Evolutionary conservation across 1,140 invertebrate species (phyloP).

Genomic region (Eufriesea mexicana): DNA sequence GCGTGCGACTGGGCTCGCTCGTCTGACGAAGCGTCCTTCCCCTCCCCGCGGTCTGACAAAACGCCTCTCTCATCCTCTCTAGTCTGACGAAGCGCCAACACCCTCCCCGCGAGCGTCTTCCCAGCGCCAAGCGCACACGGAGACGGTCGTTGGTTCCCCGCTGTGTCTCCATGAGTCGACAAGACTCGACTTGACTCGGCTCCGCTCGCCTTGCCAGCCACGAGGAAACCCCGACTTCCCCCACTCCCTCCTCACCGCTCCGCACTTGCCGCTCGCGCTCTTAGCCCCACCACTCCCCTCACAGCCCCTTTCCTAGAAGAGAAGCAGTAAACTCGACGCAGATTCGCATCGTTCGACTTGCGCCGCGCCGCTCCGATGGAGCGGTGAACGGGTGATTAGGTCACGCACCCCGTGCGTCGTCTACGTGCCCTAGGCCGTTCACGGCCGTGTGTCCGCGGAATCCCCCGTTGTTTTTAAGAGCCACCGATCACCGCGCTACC

Average conservation of each 20-base stretch:
- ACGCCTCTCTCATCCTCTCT: not conserved
- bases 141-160: constrained; percentile 36
- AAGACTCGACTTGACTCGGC: constrained; percentile 3
- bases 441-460: constrained; percentile 76
- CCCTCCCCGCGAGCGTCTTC: constrained; percentile 33
- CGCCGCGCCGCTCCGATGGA: constrained; percentile 50
- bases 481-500: constrained; percentile 19
- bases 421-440: constrained; percentile 79
- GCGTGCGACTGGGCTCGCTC: constrained; percentile 59
- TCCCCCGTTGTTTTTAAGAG: constrained; percentile 59
- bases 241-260: constrained; percentile 1
- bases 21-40: constrained; percentile 61
- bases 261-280: constrained; percentile 3
- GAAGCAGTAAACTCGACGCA: constrained; percentile 52
- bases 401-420: constrained; percentile 77
- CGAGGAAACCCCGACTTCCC: constrained; percentile 47
- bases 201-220: constrained; percentile 28
- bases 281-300: constrained; percentile 12
- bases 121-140: constrained; percentile 1
- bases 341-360: constrained; percentile 61
- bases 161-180: constrained; percentile 10
- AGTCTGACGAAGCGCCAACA: constrained; percentile 48
- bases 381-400: constrained; percentile 78
- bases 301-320: not conserved
- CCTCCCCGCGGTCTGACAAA: constrained; percentile 34